These are phyloP conservation scores for Mustelus asterias DNA, from an alignment of 2,113 vertebrate genomes.

Conservation along the genomic window DNA sequence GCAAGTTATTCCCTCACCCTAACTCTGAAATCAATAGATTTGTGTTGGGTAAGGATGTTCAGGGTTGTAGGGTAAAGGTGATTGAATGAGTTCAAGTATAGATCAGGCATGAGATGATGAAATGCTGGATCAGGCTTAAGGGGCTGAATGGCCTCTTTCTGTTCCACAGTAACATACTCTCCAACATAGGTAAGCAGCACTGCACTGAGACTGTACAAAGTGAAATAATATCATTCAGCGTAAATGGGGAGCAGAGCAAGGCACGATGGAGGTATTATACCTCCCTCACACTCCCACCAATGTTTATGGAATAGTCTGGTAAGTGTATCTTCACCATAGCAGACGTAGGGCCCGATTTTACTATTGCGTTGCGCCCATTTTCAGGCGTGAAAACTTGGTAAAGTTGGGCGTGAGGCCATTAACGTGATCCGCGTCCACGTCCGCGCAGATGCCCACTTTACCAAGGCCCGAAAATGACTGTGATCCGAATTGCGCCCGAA, in stretches of 20 bases:
- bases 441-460: no score
- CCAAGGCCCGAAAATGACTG: no score
- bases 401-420: no score
- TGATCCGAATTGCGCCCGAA: no score
- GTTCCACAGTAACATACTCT: not conserved
- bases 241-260: not conserved
- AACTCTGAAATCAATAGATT: not conserved
- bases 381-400: no score
- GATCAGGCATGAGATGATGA: not conserved
- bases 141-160: not conserved
- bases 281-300: not conserved
- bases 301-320: not conserved
- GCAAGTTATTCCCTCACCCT: not conserved
- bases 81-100: not conserved
- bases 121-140: not conserved
- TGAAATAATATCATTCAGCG: not conserved
- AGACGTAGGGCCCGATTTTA: not conserved
- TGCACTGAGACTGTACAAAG: not conserved
- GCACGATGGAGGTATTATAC: not conserved
- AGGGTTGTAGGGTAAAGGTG: not conserved
- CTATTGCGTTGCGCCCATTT: no score
- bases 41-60: not conserved
- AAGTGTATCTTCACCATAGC: not conserved
- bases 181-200: not conserved
- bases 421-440: no score